phyloP scores from a whole-genome alignment of 1,140 invertebrate species.

The Drosophila ananassae region DNA sequence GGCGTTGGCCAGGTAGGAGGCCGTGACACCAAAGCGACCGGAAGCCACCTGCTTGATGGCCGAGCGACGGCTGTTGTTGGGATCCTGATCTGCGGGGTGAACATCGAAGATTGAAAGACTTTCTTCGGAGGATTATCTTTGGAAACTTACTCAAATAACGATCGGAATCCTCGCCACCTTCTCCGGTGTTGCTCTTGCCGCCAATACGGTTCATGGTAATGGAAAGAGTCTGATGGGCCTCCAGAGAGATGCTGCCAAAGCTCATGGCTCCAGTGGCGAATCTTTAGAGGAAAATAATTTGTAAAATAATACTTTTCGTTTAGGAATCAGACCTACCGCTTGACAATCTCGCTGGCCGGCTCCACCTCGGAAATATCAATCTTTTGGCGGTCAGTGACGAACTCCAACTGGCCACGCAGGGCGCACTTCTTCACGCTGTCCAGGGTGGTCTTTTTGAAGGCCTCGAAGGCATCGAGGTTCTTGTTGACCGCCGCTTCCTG shows the following conservation, averaged over 20 bases:
- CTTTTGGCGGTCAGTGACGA: constrained; percentile 90
- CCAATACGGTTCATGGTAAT: constrained; percentile 98
- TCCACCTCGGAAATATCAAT: constrained; percentile 95
- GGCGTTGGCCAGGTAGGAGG: constrained; percentile 97
- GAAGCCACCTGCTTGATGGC: constrained; percentile 97
- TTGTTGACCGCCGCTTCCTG: constrained; percentile 95
- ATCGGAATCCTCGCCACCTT: constrained; percentile 96
- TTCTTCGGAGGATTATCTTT: neutral
- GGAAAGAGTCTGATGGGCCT: constrained; percentile 97
- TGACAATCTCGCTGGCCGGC: constrained; percentile 97
- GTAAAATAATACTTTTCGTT: neutral
- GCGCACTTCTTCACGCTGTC: constrained; percentile 95
- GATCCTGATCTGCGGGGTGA: constrained; percentile 86
- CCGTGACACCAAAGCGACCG: constrained; percentile 98
- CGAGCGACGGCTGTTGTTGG: constrained; percentile 90
- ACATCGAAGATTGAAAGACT: neutral
- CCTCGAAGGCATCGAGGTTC: constrained; percentile 92
- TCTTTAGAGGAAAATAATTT: constrained; percentile 13
- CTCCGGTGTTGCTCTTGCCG: constrained; percentile 98
- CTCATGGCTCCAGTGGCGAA: constrained; percentile 86
- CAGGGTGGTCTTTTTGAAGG: constrained; percentile 94
- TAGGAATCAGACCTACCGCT: constrained; percentile 87
- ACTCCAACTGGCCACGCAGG: constrained; percentile 95
- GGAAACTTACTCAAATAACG: constrained; percentile 89
- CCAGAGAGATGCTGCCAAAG: constrained; percentile 88